Evolutionary conservation across 64 coral and sea anemone genomes (phyloP), one percentile per base, ranked within the genome.

Genomic region (Pocillopora verrucosa): DNA sequence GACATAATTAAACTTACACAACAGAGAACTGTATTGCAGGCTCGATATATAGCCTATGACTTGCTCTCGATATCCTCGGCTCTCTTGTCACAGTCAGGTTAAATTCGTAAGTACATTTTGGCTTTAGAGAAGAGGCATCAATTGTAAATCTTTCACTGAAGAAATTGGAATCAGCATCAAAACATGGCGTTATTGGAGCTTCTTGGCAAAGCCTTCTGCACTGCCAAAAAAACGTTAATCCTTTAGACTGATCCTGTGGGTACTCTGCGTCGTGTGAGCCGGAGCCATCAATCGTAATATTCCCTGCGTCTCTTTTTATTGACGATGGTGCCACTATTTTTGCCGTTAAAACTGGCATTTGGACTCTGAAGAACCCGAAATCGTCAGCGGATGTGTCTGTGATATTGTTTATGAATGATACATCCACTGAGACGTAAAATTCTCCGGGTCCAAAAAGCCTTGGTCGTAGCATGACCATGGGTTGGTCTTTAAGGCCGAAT

Each of bases 211-310:
- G 15, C 26, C 84, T 76, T 77, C 69, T 75, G 36, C 90, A 92
- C n/a, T 62, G 30, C 90, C 90, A 92, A 38, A n/a, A 61, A 67
- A 92, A 92, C 1, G 25, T 92, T 35, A 92, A n/a, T 20, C 20
- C 59, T 77, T 60, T 63, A 60, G 65, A 34, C 35, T 76, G 56
- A 68, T 72, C 17, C n/a, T 11, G 70, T 37, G 57, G 69, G 5
- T 10, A n/a, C 16, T 92, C 90, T 61, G 90, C 75, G 73, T 92
- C 90, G 57, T 80, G 79, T 1, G 90, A 92, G 11, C 86, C 35
- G 11, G 75, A 79, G 4, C 67, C 83, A 79, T 92, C 74, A 9
- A 92, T 34, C 19, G 34, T 87, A 0, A 87, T 22, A 11, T 36
- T 34, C 1, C 72, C 74, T 1, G 72, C 30, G 14, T 15, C 60